These are phyloP conservation scores for Nasua narica DNA, from an alignment of 2,797 vertebrate species.

Conservation along the genomic window DNA sequence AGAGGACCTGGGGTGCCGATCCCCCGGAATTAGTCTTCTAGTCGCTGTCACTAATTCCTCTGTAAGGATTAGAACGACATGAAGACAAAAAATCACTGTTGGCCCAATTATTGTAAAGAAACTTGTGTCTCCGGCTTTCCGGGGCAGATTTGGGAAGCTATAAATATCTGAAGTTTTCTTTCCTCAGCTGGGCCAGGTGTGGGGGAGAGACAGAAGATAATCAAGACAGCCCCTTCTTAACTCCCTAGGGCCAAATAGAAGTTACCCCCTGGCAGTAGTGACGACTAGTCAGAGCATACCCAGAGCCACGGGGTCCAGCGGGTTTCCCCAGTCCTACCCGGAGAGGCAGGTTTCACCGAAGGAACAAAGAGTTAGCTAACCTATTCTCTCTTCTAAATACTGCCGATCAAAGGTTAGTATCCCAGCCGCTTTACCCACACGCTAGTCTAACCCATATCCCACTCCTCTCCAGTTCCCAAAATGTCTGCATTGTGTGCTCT, in stretches of 20 bases:
- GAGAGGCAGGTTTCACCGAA: neutral
- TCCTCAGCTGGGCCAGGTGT: neutral
- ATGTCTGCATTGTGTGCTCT: neutral
- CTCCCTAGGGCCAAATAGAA: neutral
- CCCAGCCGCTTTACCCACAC: neutral
- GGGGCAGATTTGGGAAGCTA: neutral
- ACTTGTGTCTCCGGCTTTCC: neutral
- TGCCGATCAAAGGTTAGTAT: neutral
- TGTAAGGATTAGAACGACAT: neutral
- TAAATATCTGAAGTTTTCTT: neutral
- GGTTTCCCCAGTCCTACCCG: neutral
- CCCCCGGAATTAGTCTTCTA: neutral
- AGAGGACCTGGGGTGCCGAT: neutral
- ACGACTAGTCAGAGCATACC: neutral
- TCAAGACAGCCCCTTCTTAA: neutral
- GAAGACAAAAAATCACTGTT: neutral
- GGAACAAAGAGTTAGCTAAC: neutral
- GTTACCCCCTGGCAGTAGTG: no score
- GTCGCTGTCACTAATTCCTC: neutral
- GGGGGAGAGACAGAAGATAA: neutral
- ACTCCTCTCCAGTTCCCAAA: neutral
- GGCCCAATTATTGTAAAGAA: neutral
- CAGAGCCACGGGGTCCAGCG: rapidly evolving
- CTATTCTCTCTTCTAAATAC: neutral
- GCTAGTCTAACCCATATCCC: neutral